Base-by-base conservation (phyloP, 1,140 invertebrate species). In the Cephus cinctus region DNA sequence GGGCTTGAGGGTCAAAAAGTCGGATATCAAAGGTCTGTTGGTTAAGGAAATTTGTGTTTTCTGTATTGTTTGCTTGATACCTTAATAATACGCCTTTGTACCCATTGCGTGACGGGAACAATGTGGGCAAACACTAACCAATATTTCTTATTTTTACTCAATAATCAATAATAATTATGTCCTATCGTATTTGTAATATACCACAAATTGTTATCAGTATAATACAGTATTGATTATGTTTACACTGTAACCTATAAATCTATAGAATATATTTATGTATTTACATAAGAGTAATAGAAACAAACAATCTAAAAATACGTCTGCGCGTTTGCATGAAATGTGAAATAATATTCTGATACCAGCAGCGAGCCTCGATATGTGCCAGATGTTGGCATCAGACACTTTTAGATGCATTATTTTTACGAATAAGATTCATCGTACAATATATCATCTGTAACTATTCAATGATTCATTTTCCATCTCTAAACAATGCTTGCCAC, bases 191-290 rank as follows among this genome's bases (percentile, higher is more conserved):
- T 52, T 46, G 56, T 62, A 65, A 62, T 65, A 67, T 69, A 67
- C 65, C 60, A 67, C 61, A 66, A 63, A 64, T 63, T 57, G 50
- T 71, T 63, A 71, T 65, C 59, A 63, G 59, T 74, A 73, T 74
- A 59, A 67, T 72, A 74, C 71, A 74, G 54, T 71, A 67, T 65
- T 61, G 66, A 71, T 70, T 69, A 66, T 69, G 65, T 70, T 67
- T 67, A 70, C 61, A 66, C 60, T 65, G 63, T 63, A 69, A 51
- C 50, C 65, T 73, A 73, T 50, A 60, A 66, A 64, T 57, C 64
- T 73, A 72, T 63, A 60, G 64, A 67, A 63, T 69, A 68, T 64
- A 65, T 62, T 63, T 65, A 56, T 62, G 47, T 75, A 73, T 75
- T 57, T 71, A 75, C 71, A 73, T 49, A 56, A 60, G 51, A 63